Percentiles rank a stretch among this genome's conserved stretches.
Conservation (phyloP, 2,113 vertebrate genomes). For the Lipotes vexillifer region DNA sequence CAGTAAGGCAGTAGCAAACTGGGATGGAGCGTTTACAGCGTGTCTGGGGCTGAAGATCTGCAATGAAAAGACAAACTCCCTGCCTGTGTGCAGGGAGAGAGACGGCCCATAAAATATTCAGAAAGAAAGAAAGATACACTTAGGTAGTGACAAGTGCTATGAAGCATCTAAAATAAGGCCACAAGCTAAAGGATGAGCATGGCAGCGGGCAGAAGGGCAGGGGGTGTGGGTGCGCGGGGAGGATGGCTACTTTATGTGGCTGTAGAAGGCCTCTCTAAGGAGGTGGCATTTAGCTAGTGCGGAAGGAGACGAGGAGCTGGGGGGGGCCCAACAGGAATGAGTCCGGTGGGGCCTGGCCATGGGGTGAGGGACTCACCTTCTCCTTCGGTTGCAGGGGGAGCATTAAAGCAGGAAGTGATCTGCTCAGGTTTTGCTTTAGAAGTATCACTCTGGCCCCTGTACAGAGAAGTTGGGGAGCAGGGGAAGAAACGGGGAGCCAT, state of each 20-base stretch:
- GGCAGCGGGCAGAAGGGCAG: background rate
- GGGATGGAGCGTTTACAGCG: fast-evolving
- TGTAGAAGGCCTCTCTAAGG: background rate
- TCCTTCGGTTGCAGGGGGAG: fast-evolving
- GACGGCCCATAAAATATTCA: background rate
- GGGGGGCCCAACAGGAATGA: fast-evolving
- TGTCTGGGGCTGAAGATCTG: background rate
- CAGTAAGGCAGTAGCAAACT: fast-evolving
- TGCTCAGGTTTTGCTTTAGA: background rate
- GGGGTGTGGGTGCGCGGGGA: too few relatives aligned
- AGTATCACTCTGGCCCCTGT: background rate
- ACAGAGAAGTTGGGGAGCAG: background rate
- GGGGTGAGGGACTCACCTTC: fast-evolving
- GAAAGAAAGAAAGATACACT: background rate
- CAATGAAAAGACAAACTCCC: background rate
- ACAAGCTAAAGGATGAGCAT: background rate
- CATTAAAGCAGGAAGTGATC: background rate
- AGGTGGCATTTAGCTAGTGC: background rate
- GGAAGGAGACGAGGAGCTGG: background rate
- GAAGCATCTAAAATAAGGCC: background rate
- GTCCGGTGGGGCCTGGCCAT: fast-evolving
- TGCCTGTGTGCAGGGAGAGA: background rate
- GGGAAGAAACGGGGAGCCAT: background rate
- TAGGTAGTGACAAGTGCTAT: background rate
- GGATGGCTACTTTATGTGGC: background rate